A percentile compares a stretch with the other conserved stretches of the same genome.
These are phyloP conservation scores for Heteromurus nitidus DNA, from an alignment of 2,888 invertebrate genomes.

Conservation along the genomic window DNA sequence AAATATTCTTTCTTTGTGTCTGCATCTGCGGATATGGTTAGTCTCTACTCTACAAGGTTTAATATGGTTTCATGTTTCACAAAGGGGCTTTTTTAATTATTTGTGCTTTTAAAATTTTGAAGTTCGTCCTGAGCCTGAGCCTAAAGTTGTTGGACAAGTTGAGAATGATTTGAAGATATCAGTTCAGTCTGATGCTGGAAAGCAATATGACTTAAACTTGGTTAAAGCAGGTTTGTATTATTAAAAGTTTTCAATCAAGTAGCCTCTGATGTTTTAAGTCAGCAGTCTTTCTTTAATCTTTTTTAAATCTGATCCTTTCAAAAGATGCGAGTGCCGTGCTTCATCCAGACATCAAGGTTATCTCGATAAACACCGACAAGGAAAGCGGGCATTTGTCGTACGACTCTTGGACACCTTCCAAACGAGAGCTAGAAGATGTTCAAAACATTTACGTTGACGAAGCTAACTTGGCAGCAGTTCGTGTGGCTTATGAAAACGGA, in stretches of 20 bases:
- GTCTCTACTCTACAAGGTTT: too few relatives aligned
- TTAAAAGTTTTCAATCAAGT: too few relatives aligned
- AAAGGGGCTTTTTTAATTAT: too few relatives aligned
- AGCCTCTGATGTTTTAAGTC: too few relatives aligned
- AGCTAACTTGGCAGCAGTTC: slow-evolving; percentile 27
- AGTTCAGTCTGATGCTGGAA: background rate
- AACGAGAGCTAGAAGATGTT: background rate
- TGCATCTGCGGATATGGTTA: too few relatives aligned
- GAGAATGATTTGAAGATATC: too few relatives aligned
- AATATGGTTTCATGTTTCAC: too few relatives aligned
- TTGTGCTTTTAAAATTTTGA: too few relatives aligned
- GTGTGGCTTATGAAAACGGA: slow-evolving; percentile 19
- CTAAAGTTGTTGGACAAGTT: too few relatives aligned
- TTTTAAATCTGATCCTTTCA: background rate
- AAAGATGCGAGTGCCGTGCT: slow-evolving; percentile 19
- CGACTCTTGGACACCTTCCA: slow-evolving; percentile 37
- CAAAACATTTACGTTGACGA: slow-evolving; percentile 32
- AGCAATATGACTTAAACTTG: background rate
- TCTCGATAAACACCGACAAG: background rate
- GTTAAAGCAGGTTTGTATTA: slow-evolving; percentile 4
- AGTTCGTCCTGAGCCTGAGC: too few relatives aligned
- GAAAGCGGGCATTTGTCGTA: background rate
- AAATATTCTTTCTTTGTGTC: too few relatives aligned
- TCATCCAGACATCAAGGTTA: slow-evolving; percentile 27
- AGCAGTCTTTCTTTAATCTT: too few relatives aligned